phyloP scores from a whole-genome alignment of 2,113 vertebrate genomes.

The Chionis minor region DNA sequence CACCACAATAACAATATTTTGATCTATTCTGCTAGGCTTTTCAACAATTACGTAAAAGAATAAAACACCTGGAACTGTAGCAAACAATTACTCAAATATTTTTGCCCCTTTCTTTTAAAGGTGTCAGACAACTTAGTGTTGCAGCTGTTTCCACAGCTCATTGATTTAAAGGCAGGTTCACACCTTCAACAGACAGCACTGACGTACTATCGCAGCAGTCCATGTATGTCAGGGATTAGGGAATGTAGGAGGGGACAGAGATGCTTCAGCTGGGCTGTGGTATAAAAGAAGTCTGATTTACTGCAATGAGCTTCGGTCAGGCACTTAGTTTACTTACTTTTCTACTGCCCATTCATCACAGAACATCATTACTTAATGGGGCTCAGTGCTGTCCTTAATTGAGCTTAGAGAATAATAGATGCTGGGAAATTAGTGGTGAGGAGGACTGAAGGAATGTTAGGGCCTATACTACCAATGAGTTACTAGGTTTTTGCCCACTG shows the following conservation, averaged over 20 bases:
- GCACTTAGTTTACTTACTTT: background rate
- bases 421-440: background rate
- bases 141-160: accelerated
- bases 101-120: background rate
- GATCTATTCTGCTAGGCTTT: background rate
- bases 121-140: background rate
- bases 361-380: background rate
- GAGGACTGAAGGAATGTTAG: background rate
- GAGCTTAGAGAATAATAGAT: background rate
- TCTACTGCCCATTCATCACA: background rate
- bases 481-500: background rate
- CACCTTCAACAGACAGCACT: background rate
- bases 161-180: background rate
- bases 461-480: background rate
- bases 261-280: background rate
- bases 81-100: background rate
- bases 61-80: background rate
- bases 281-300: background rate
- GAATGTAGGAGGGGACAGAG: background rate
- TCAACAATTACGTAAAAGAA: background rate
- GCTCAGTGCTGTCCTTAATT: background rate
- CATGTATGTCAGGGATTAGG: background rate
- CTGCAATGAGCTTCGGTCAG: background rate
- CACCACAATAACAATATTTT: background rate
- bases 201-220: background rate